Base-by-base conservation (phyloP, 2,797 vertebrate species). In the Brotula barbata region DNA sequence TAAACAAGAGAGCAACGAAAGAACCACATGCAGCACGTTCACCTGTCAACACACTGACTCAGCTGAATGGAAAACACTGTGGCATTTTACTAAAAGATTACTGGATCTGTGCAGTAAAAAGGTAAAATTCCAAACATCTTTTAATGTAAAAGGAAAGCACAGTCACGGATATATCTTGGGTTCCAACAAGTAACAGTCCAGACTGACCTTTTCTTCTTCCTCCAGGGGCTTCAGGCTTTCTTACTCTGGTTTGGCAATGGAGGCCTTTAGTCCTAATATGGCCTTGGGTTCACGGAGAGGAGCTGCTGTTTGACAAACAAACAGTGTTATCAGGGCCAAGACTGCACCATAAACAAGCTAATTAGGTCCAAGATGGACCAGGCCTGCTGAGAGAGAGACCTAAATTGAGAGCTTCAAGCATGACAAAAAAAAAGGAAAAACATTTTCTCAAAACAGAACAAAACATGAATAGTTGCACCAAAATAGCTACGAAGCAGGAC, bases 221-320 rank as follows among this genome's bases (percentile, higher is more conserved):
- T 33, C 31, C 31, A 19, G 10, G 0, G n/a, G 21, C 20, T 23
- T 23, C 21, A 9, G 20, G 12, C 12, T 36, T 34, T 55, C 12
- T 34, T 19, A n/a, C 34, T 36, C 60, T 51, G 20, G 46, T 44
- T 2, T 25, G 39, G 49, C 36, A 33, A 14, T 59, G 36, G 6
- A 36, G 39, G 64, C 28, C 41, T 28, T 31, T 42, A 15, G 22
- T 23, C 39, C 58, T 40, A 52, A 67, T 51, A 40, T 47, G 44
- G 23, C 7, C 23, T 64, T 0, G 5, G 41, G 58, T 68, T 66
- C 50, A 60, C n/a, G 48, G 72, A 60, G 39, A 42, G 3, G 20
- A 52, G 37, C 25, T 22, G 2, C 36, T 61, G 49, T 55, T 58
- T 48, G 43, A 62, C 58, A 65, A 75, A 69, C 58, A 71, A 73